These are phyloP conservation scores for Hipparchia sbordonii DNA, from an alignment of 2,888 invertebrate genomes.

Conservation along the genomic window DNA sequence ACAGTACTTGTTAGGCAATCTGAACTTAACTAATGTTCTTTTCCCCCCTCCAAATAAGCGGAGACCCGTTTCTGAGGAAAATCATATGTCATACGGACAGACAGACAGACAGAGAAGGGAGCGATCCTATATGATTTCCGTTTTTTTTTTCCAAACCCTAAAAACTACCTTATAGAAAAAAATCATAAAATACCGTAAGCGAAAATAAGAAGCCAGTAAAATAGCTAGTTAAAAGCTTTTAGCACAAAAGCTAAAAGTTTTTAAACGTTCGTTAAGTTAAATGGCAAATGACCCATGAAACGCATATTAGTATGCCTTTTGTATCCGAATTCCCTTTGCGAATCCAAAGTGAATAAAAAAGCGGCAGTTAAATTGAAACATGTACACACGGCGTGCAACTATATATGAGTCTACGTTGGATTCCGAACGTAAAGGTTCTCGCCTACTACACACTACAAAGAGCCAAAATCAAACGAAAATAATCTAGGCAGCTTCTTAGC, in stretches of 20 bases:
- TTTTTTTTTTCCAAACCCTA: too few relatives aligned
- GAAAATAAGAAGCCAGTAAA: not conserved
- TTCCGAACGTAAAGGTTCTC: not conserved
- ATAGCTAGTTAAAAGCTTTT: not conserved
- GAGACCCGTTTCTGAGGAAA: too few relatives aligned
- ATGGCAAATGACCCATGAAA: slow-evolving; percentile 18
- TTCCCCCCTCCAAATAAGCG: too few relatives aligned
- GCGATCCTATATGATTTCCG: too few relatives aligned
- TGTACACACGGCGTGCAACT: slow-evolving; percentile 20
- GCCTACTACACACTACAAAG: not conserved
- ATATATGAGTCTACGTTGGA: slow-evolving; percentile 15
- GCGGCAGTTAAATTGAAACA: slow-evolving; percentile 31
- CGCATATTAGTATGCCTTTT: slow-evolving; percentile 23
- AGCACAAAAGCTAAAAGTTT: not conserved
- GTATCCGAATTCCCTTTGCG: slow-evolving; percentile 24
- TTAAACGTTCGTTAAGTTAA: slow-evolving; percentile 1
- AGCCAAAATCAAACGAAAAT: too few relatives aligned
- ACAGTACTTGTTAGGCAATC: too few relatives aligned
- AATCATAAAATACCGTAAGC: not conserved
- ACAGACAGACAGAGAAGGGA: too few relatives aligned
- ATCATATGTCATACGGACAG: too few relatives aligned
- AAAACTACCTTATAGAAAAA: not conserved
- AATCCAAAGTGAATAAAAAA: slow-evolving; percentile 30
- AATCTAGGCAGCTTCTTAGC: not conserved
- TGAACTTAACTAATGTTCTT: too few relatives aligned